A percentile compares a stretch with the other conserved stretches of the same genome.
Conservation (phyloP, 2,113 vertebrate genomes). For the Glaucidium brasilianum region DNA sequence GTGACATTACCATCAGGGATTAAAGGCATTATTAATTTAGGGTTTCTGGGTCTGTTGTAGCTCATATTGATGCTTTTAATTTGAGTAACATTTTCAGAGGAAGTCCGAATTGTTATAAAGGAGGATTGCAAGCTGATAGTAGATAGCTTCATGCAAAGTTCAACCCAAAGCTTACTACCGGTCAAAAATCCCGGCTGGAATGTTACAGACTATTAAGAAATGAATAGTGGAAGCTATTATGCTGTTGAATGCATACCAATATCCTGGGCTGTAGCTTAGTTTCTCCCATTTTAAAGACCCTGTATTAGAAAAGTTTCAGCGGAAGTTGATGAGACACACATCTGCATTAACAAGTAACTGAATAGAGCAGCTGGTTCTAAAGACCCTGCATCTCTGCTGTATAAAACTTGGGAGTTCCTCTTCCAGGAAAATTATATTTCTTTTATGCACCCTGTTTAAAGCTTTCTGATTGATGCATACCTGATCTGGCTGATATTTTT, state of each 20-base stretch:
- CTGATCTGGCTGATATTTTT: not conserved
- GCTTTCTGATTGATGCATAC: not conserved
- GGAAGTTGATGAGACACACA: not conserved
- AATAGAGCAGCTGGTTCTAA: not conserved
- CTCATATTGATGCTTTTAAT: not conserved
- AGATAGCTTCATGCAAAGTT: not conserved
- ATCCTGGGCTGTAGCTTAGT: not conserved
- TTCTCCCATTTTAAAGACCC: not conserved
- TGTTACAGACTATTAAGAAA: not conserved
- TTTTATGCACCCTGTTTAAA: not conserved
- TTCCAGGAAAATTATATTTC: not conserved
- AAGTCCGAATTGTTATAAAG: not conserved
- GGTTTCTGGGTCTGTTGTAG: not conserved
- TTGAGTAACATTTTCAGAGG: not conserved
- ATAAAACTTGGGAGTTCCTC: not conserved
- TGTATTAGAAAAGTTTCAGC: not conserved
- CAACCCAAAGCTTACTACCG: not conserved
- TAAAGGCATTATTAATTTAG: not conserved
- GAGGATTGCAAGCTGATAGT: not conserved
- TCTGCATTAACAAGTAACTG: not conserved
- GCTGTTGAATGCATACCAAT: not conserved
- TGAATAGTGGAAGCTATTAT: not conserved
- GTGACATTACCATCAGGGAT: not conserved
- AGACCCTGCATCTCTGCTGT: rapidly evolving
- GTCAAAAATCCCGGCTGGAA: not conserved